phyloP scores from a whole-genome alignment of 2,888 invertebrate species.

The Drepana falcataria region DNA sequence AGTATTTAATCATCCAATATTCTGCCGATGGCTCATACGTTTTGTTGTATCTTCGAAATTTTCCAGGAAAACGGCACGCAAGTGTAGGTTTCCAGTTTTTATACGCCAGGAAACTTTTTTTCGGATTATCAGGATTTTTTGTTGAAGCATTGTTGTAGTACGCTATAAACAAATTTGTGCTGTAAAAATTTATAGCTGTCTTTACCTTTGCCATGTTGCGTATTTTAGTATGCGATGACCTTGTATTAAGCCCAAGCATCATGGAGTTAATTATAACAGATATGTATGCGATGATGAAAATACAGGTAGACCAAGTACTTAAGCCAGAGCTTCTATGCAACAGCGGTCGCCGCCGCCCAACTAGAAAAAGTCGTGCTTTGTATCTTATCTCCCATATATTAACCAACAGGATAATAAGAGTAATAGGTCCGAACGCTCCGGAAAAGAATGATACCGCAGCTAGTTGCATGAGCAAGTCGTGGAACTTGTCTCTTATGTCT shows the following conservation, averaged over 20 bases:
- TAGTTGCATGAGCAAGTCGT: neutral
- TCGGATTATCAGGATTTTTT: neutral
- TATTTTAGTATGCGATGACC: neutral
- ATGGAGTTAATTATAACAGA: neutral
- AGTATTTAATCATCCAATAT: neutral
- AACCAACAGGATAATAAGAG: neutral
- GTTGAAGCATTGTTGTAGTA: neutral
- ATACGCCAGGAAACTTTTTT: neutral
- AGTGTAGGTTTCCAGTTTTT: neutral
- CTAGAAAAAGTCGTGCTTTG: neutral
- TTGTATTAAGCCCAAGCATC: neutral
- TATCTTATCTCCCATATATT: neutral
- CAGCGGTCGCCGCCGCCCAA: neutral
- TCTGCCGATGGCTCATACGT: neutral
- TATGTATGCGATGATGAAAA: neutral
- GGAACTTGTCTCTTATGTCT: constrained; percentile 20
- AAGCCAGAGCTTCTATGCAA: neutral
- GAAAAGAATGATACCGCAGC: neutral
- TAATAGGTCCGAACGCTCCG: neutral
- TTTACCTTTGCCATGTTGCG: neutral
- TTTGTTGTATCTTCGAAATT: neutral
- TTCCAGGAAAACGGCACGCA: neutral
- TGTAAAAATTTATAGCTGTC: neutral
- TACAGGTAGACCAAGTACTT: neutral
- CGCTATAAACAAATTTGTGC: neutral